Evolutionary conservation across 37 sponge, comb jelly and placozoan species (phyloP), one percentile per base, ranked within the genome.

Genomic region (Diacarnus erythraeanus): DNA sequence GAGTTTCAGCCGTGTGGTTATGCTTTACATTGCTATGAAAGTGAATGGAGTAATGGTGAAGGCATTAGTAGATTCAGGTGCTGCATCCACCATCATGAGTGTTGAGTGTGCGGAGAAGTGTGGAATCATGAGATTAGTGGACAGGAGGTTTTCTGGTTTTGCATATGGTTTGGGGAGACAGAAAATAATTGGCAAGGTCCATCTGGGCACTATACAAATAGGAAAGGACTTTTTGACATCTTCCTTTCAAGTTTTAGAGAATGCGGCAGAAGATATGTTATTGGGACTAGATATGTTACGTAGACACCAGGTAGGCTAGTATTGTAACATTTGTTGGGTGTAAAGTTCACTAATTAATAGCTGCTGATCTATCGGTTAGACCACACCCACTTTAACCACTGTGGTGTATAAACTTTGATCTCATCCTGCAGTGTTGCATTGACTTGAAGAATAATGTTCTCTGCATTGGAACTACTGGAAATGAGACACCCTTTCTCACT

Each of bases 231-330:
- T 87, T 60, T 78, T 98, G 40, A 82, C 96, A 0, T 92, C 90
- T 26, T 93, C 98, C 22, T 98, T 98, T 76, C 79, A 78, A 54
- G 87, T 98, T 1, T 75, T 98, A 76, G 83, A 98, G 76, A 57
- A 88, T 47, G 94, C 92, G 77, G 30, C 86, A 0, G 90, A 92
- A 79, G 98, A 98, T 57, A 79, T 98, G 75, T 73, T 98, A 0
- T 81, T 98, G 1, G 98, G 98, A 8, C 70, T 98, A 76, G 98
- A 98, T 78, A 98, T 95, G 98, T 74, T 98, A 38, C 90, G 93
- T 42, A 70, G 96, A 69, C 98, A 98, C 70, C 95, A 95, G 94
- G 97, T 97, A 42, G 6, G n/a, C n/a, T n/a, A n/a, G n/a, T n/a
- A n/a, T n/a, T n/a, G n/a, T n/a, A n/a, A n/a, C n/a, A n/a, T n/a